phyloP scores from a whole-genome alignment of 2,797 vertebrate genomes.

The Sardinella longiceps region DNA sequence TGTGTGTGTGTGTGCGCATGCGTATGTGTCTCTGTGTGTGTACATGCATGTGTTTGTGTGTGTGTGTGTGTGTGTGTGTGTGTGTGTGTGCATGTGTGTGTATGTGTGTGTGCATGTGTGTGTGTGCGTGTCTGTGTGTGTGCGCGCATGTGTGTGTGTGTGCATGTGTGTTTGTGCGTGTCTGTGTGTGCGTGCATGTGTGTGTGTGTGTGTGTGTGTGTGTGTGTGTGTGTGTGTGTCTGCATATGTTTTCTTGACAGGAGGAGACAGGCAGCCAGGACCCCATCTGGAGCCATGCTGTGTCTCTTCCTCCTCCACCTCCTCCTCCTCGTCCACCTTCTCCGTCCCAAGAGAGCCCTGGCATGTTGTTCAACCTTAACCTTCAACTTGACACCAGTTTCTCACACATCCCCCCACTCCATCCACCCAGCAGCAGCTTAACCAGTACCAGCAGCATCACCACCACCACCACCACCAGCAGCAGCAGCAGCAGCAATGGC shows the following conservation, averaged over 20 bases:
- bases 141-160: neutral
- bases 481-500: neutral
- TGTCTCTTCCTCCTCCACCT: neutral
- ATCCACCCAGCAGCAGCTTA: neutral
- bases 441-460: neutral
- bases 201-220: neutral
- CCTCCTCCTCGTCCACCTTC: neutral
- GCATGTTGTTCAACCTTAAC: neutral
- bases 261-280: slow-evolving; percentile 44
- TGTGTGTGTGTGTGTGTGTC: neutral
- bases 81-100: slow-evolving; percentile 36
- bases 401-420: neutral
- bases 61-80: neutral
- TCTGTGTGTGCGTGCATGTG: neutral
- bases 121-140: neutral
- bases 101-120: neutral
- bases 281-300: slow-evolving; percentile 11
- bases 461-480: neutral
- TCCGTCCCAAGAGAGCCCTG: neutral
- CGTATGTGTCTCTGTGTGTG: neutral
- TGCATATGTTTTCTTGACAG: slow-evolving; percentile 62
- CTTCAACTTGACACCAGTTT: neutral
- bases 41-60: too few relatives aligned
- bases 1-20: neutral
- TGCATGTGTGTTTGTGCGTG: neutral